Percentiles rank a stretch among this genome's conserved stretches.
Evolutionary conservation across 1,140 invertebrate species (phyloP).

Genomic region (Trichonephila clavipes): DNA sequence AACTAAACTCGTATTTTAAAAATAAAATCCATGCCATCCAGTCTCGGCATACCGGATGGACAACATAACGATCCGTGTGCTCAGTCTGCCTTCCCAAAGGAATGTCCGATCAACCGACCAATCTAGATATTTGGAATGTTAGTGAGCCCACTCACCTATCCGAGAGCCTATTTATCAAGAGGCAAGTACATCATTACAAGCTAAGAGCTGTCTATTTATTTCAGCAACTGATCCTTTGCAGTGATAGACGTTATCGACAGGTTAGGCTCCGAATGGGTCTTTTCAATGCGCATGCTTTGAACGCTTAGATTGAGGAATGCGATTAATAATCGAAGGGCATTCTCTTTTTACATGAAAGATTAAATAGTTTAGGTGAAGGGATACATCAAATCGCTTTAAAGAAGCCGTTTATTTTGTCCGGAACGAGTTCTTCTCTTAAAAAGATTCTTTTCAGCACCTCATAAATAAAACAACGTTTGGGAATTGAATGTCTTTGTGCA

Average conservation of each 20-base stretch:
- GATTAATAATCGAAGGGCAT: conserved; percentile 14
- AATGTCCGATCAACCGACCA: conserved; percentile 47
- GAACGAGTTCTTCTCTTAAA: no score
- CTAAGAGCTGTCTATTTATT: conserved; percentile 45
- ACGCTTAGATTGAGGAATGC: background rate
- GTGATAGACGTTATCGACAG: conserved; percentile 26
- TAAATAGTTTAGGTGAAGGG: conserved; percentile 10
- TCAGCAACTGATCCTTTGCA: conserved; percentile 8
- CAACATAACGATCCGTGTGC: conserved; percentile 31
- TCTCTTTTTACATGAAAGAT: conserved; percentile 13
- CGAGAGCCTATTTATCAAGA: conserved; percentile 50
- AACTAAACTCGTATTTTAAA: conserved; percentile 42
- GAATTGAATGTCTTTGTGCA: no score
- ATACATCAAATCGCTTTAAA: background rate
- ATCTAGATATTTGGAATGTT: conserved; percentile 47
- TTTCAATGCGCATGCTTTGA: background rate
- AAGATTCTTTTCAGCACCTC: no score
- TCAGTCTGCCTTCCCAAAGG: background rate
- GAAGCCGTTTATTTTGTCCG: background rate
- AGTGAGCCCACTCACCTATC: conserved; percentile 33
- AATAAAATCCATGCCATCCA: conserved; percentile 34
- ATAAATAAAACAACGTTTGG: no score
- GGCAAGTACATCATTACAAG: conserved; percentile 43
- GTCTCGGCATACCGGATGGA: conserved; percentile 26
- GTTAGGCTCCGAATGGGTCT: background rate